phyloP scores from a whole-genome alignment of 2,797 vertebrate genomes.

The Girardinus metallicus region DNA sequence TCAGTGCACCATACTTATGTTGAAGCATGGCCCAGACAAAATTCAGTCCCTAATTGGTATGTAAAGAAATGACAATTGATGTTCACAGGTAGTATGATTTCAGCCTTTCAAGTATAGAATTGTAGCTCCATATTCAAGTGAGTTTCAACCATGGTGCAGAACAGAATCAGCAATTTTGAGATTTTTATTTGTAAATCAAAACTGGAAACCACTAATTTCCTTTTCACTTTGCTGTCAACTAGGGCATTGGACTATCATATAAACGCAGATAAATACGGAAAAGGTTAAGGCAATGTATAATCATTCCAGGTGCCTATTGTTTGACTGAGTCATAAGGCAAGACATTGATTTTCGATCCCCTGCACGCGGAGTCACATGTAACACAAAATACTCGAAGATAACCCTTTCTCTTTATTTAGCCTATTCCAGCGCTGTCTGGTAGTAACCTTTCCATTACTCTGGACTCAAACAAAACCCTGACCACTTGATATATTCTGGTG shows the following conservation, averaged over 20 bases:
- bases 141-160: neutral
- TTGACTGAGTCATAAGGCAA: neutral
- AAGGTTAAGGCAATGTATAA: neutral
- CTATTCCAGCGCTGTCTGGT: neutral
- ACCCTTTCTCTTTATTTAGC: neutral
- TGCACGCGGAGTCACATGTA: neutral
- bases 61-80: neutral
- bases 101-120: neutral
- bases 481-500: slow-evolving; percentile 31
- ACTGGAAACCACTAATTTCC: neutral
- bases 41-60: neutral
- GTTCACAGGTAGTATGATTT: neutral
- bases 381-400: neutral
- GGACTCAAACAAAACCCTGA: slow-evolving; percentile 1
- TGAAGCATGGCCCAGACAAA: neutral
- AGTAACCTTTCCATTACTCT: neutral
- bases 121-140: neutral
- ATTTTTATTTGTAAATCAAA: neutral
- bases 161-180: neutral
- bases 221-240: neutral
- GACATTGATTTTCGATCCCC: neutral
- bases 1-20: neutral
- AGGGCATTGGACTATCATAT: neutral
- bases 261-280: neutral
- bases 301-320: neutral